Percentiles rank a stretch among this genome's conserved stretches.
These are phyloP conservation scores for Intellagama lesueurii DNA, from an alignment of 2,797 vertebrate species.

Conservation along the genomic window DNA sequence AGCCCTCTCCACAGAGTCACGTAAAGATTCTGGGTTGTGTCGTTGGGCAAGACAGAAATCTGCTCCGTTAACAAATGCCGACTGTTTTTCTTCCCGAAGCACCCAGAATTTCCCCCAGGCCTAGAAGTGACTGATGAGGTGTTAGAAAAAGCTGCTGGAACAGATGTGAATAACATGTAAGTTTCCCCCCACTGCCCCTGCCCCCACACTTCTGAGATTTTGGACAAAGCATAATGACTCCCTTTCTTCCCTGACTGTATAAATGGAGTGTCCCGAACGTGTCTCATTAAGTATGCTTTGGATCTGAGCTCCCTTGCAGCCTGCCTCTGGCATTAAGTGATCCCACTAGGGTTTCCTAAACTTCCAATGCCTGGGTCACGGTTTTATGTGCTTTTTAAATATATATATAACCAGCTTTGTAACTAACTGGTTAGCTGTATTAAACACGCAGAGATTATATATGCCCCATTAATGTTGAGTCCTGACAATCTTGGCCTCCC, in stretches of 20 bases:
- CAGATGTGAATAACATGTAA: conserved; percentile 96
- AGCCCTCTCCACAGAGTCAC: neutral
- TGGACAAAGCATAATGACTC: neutral
- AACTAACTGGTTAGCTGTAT: too few relatives aligned
- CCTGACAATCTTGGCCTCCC: too few relatives aligned
- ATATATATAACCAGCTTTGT: too few relatives aligned
- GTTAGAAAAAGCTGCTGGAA: conserved; percentile 91
- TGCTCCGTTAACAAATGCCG: neutral
- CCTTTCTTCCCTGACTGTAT: neutral
- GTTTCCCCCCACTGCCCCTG: conserved; percentile 59
- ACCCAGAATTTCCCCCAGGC: conserved; percentile 89
- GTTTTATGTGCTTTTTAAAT: neutral
- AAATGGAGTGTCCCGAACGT: neutral
- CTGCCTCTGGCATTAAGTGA: neutral
- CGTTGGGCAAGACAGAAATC: neutral
- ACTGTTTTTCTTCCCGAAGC: conserved; percentile 76
- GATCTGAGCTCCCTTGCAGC: neutral
- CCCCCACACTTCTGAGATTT: neutral
- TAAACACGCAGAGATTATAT: too few relatives aligned
- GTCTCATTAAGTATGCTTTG: neutral
- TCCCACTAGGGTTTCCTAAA: neutral
- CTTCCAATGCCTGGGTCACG: neutral
- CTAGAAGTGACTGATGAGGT: conserved; percentile 91
- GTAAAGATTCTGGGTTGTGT: neutral
- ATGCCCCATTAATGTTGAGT: too few relatives aligned